Conservation (phyloP, 2,113 vertebrate species). For the Hemiscyllium ocellatum region DNA sequence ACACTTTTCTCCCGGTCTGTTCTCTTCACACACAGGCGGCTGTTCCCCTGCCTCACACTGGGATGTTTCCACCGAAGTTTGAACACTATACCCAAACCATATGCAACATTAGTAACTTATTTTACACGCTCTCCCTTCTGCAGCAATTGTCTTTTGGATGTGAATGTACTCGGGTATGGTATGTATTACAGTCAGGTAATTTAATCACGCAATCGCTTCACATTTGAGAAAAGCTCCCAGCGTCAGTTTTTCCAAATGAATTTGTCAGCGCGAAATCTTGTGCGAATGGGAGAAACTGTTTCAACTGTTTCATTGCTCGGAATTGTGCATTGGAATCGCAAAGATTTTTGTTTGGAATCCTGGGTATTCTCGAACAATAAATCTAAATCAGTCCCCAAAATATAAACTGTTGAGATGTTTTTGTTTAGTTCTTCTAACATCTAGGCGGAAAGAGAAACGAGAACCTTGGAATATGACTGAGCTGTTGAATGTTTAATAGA, state of each 20-base stretch:
- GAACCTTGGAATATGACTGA: not conserved
- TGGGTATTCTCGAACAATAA: not conserved
- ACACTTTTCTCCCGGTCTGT: not conserved
- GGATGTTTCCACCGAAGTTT: not conserved
- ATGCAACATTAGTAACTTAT: not conserved
- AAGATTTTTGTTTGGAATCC: not conserved
- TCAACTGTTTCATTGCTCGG: constrained; percentile 27
- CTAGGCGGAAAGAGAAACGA: not conserved
- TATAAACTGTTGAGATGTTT: not conserved
- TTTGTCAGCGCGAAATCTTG: not conserved
- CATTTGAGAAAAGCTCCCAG: not conserved
- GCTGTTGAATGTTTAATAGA: not conserved
- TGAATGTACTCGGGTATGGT: not conserved
- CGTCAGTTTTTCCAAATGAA: constrained; percentile 9
- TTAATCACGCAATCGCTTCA: not conserved
- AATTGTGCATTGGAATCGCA: not conserved
- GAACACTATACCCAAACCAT: not conserved
- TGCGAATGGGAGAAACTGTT: not conserved
- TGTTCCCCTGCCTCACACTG: not conserved
- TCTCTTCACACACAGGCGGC: not conserved
- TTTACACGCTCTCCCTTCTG: not conserved
- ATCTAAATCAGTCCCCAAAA: not conserved
- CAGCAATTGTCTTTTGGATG: not conserved
- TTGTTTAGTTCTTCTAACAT: not conserved
- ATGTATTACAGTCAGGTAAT: constrained; percentile 2